A percentile compares a stretch with the other conserved stretches of the same genome.
Evolutionary conservation across 2,888 invertebrate genomes (phyloP).

Genomic region (Hemicrepidius hirtus): DNA sequence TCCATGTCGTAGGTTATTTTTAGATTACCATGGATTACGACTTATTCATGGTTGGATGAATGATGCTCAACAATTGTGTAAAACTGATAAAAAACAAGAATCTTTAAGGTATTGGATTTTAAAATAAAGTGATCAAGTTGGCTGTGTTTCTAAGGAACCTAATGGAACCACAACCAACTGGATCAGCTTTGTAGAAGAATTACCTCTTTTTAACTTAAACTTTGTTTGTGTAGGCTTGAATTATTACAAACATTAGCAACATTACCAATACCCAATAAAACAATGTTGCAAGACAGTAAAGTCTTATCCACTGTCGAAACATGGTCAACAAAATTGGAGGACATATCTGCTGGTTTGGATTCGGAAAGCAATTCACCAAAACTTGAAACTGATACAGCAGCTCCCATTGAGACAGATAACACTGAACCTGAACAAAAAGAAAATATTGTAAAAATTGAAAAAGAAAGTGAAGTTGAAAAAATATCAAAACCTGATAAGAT

Average conservation of each 20-base stretch:
- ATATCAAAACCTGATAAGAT: slow-evolving; percentile 10
- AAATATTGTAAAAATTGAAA: slow-evolving; percentile 37
- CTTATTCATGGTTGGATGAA: slow-evolving; percentile 95
- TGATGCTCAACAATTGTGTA: slow-evolving; percentile 76
- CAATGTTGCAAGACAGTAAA: slow-evolving; percentile 93
- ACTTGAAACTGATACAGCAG: slow-evolving; percentile 54
- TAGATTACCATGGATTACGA: slow-evolving; percentile 94
- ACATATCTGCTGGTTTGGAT: slow-evolving; percentile 69
- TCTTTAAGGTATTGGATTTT: slow-evolving; percentile 65
- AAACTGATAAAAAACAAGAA: slow-evolving; percentile 65
- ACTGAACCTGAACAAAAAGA: neutral
- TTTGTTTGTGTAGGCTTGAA: slow-evolving; percentile 76
- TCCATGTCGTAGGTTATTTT: slow-evolving; percentile 89
- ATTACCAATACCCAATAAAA: slow-evolving; percentile 94
- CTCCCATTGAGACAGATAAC: neutral
- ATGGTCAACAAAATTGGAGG: slow-evolving; percentile 79
- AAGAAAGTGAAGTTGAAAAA: neutral
- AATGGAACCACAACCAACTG: too few species aligned
- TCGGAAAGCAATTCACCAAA: slow-evolving; percentile 70
- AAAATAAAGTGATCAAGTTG: too few species aligned
- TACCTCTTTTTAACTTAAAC: slow-evolving; percentile 3
- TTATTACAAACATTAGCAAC: slow-evolving; percentile 87
- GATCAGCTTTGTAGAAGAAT: too few species aligned
- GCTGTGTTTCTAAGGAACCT: too few species aligned
- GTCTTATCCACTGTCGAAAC: slow-evolving; percentile 89